Conservation (phyloP, 2,797 vertebrate genomes). For the Carapus acus region DNA sequence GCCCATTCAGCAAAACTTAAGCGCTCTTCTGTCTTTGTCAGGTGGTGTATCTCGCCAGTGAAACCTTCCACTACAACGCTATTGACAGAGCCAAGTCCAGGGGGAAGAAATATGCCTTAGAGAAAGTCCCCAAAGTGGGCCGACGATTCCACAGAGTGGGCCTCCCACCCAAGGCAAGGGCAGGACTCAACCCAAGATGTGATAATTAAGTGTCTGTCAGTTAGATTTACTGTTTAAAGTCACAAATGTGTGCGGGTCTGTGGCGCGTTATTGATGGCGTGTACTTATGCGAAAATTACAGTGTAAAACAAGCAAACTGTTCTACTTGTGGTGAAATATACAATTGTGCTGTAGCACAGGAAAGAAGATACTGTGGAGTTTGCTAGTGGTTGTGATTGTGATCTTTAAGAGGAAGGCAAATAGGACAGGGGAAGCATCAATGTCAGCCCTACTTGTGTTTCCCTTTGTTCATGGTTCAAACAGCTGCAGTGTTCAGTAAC, state of each 20-base stretch:
- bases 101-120: slow-evolving; percentile 95
- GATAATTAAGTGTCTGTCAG: too few species aligned
- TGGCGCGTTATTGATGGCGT: too few species aligned
- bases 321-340: neutral
- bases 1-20: neutral
- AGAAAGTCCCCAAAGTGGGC: slow-evolving; percentile 96
- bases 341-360: slow-evolving; percentile 14
- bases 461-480: neutral
- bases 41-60: slow-evolving; percentile 92
- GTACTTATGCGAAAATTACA: too few species aligned
- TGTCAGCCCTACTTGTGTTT: slow-evolving; percentile 2
- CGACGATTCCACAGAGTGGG: slow-evolving; percentile 94
- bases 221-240: too few species aligned
- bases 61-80: slow-evolving; percentile 94
- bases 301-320: neutral
- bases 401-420: slow-evolving; percentile 19
- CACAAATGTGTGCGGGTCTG: too few species aligned
- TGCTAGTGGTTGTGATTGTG: slow-evolving; percentile 12
- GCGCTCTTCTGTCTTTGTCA: slow-evolving; percentile 47
- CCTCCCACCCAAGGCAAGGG: slow-evolving; percentile 93
- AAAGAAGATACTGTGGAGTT: slow-evolving; percentile 4
- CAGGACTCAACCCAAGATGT: too few species aligned
- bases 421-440: slow-evolving; percentile 14
- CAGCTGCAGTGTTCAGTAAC: slow-evolving; percentile 5
- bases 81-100: slow-evolving; percentile 95